phyloP scores from a whole-genome alignment of 2,888 invertebrate genomes.

The Dexiosoma caninum region DNA sequence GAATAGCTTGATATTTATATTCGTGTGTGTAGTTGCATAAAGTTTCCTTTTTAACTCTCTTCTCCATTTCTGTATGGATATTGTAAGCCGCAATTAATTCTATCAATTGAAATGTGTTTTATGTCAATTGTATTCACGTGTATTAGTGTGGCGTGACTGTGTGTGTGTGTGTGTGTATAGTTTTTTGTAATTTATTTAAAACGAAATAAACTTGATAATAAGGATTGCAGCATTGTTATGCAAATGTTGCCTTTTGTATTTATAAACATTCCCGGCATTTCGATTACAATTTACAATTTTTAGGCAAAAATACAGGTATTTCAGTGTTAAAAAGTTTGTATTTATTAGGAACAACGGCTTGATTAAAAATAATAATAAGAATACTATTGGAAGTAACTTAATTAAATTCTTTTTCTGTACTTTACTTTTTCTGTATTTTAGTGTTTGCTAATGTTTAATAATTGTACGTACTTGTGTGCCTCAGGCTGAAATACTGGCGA shows the following conservation, averaged over 20 bases:
- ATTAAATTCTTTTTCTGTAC: too few relatives aligned
- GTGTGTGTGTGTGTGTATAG: neutral
- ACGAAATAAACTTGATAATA: neutral
- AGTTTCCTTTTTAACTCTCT: neutral
- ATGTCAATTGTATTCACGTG: neutral
- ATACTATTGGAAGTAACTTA: too few relatives aligned
- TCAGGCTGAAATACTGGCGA: too few relatives aligned
- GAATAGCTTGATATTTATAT: slow-evolving; percentile 51
- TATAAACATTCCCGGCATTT: neutral
- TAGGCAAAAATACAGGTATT: too few relatives aligned
- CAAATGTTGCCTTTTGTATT: neutral
- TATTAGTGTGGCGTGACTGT: neutral
- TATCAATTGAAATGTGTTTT: slow-evolving; percentile 15
- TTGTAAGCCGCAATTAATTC: slow-evolving; percentile 8
- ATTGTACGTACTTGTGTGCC: too few relatives aligned
- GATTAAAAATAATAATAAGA: too few relatives aligned
- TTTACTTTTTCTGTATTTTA: too few relatives aligned
- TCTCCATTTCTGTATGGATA: neutral
- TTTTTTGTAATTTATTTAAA: neutral
- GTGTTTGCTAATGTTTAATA: too few relatives aligned
- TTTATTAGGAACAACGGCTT: too few relatives aligned
- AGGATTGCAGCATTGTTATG: slow-evolving; percentile 5
- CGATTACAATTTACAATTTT: too few relatives aligned
- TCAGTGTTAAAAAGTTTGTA: too few relatives aligned
- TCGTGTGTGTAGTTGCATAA: neutral